phyloP scores from a whole-genome alignment of 2,113 vertebrate species.

The Corythaeola cristata region DNA sequence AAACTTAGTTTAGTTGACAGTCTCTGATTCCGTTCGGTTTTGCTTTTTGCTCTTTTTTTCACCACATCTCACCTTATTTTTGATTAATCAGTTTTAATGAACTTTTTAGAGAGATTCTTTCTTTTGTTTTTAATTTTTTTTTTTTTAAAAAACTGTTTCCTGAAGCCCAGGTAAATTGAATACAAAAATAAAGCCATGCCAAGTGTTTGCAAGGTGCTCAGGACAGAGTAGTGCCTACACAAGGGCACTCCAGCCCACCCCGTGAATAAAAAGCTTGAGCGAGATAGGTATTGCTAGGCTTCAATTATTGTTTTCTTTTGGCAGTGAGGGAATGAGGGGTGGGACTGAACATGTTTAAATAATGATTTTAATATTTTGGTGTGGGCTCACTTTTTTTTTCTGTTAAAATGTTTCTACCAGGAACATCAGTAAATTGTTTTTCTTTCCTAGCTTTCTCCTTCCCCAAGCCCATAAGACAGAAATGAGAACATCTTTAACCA shows the following conservation, averaged over 20 bases:
- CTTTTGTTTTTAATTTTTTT: neutral
- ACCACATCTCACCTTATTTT: neutral
- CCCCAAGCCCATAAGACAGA: neutral
- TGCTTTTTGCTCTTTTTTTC: neutral
- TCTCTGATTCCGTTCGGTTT: neutral
- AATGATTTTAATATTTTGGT: neutral
- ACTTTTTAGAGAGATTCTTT: neutral
- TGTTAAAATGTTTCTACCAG: neutral
- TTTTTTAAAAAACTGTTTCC: fast-evolving
- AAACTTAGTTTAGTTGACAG: neutral
- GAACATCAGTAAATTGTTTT: neutral
- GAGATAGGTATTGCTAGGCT: neutral
- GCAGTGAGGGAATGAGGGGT: neutral
- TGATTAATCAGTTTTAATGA: neutral
- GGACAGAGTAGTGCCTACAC: neutral
- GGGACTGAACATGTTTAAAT: neutral
- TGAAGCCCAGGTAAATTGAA: neutral
- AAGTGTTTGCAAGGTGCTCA: neutral
- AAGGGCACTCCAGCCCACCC: neutral
- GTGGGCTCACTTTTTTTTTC: neutral
- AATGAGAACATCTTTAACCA: neutral
- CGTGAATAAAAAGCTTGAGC: neutral
- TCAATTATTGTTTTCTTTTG: neutral
- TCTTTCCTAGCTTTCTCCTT: neutral
- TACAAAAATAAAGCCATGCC: neutral